phyloP scores from a whole-genome alignment of 2,113 vertebrate species.

The Arenaria interpres region DNA sequence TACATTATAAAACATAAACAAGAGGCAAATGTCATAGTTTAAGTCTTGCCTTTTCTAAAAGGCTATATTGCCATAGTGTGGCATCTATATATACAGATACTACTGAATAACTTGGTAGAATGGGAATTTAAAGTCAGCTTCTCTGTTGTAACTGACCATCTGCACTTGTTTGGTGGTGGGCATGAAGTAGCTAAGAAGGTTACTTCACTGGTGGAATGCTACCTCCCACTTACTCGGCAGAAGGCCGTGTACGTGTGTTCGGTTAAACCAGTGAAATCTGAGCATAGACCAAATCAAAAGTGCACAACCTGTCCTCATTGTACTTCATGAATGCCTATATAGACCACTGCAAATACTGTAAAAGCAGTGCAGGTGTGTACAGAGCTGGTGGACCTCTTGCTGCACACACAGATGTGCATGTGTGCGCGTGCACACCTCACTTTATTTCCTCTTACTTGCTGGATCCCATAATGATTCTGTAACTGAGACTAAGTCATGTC shows the following conservation, averaged over 20 bases:
- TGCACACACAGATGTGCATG: neutral
- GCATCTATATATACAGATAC: neutral
- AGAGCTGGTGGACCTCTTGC: neutral
- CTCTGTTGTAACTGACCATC: neutral
- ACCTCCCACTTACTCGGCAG: rapidly evolving
- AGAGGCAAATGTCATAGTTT: neutral
- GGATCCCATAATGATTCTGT: neutral
- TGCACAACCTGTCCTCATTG: neutral
- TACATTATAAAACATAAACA: neutral
- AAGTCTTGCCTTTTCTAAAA: neutral
- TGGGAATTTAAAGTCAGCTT: neutral
- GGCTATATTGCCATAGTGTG: neutral
- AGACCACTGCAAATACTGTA: neutral
- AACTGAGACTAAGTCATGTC: neutral
- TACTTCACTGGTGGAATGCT: neutral
- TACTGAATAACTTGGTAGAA: neutral
- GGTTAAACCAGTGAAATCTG: neutral
- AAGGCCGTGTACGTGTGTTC: rapidly evolving
- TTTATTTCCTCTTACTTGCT: neutral
- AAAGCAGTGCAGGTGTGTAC: neutral
- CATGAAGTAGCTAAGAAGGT: neutral
- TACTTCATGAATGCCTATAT: neutral
- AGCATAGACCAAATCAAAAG: neutral
- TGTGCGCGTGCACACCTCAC: neutral
- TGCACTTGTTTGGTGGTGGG: neutral